Base-by-base conservation (phyloP, 2,113 vertebrate genomes). In the Sialia sialis region DNA sequence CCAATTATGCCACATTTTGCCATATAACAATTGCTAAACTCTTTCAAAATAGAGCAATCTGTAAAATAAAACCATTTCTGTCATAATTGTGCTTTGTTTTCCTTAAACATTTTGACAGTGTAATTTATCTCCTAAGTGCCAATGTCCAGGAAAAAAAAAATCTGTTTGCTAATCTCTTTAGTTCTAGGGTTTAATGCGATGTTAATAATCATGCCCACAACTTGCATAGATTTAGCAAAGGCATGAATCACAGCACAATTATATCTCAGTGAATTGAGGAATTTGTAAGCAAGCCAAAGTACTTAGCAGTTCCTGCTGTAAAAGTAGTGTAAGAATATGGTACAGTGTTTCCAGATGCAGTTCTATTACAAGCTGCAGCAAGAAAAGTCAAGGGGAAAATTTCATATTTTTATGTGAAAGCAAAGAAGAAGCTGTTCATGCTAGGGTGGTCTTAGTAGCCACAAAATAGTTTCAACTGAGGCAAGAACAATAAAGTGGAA, bases 321-420 rank as follows among this genome's bases (percentile, higher is more conserved):
- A 95, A 95, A 95, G 94, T 91, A 95, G 78, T 82, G 22, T 89
- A 87, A 92, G 91, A 87, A 94, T 87, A 95, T 89, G 74, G 70
- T 69, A 90, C 55, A 96, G 84, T 95, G 84, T 85, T 97, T 97
- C 91, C 94, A 96, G 93, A 95, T 96, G 95, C 95, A 83, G 74
- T 91, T 93, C 91, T 96, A 93, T 94, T 93, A 93, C 87, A 85
- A 80, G 87, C 84, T 69, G 72, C 55, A 83, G 26, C 38, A 90
- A 72, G 30, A 91, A 73, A 76, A 89, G 67, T 83, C 81, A 89
- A 94, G 72, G 51, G 84, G 84, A 94, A 89, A 78, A 51, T 27
- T 91, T 92, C 20, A 19, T 70, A 66, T 67, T 89, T 91, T 84
- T 90, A 20, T 62, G 41, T n/a, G 60, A 76, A 77, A 88, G 59